Evolutionary conservation across 1,140 invertebrate genomes (phyloP).

Genomic region (Brachionus rotundiformis): DNA sequence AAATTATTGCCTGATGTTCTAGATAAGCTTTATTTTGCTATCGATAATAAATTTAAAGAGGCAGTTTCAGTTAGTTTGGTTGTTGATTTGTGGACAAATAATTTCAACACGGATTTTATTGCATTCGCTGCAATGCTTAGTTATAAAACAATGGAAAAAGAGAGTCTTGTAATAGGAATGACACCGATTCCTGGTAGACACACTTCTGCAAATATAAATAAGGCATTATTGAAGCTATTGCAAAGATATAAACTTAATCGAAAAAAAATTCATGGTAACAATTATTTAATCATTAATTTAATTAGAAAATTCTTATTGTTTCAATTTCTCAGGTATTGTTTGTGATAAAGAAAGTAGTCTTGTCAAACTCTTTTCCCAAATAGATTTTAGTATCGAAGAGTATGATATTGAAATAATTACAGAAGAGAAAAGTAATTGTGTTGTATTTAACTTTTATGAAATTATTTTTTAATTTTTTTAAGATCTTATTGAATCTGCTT

Average conservation of each 20-base stretch:
- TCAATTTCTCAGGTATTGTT: neutral
- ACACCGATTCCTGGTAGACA: neutral
- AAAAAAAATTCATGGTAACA: neutral
- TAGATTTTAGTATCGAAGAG: neutral
- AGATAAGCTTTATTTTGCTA: neutral
- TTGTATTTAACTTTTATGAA: neutral
- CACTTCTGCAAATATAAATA: neutral
- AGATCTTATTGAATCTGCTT: neutral
- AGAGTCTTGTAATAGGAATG: slow-evolving; percentile 1
- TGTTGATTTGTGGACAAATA: neutral
- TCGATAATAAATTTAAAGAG: neutral
- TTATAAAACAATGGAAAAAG: neutral
- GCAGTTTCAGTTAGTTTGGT: neutral
- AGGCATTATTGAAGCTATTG: neutral
- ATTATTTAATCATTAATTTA: neutral
- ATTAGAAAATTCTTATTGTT: neutral
- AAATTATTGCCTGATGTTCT: neutral
- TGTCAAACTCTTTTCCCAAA: neutral
- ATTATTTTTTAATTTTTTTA: neutral
- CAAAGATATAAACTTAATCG: neutral
- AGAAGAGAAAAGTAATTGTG: neutral
- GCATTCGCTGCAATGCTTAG: neutral
- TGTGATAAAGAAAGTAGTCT: neutral
- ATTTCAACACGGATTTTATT: neutral
- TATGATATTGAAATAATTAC: neutral